A percentile compares a stretch with the other conserved stretches of the same genome.
These are phyloP conservation scores for Fragum sueziense DNA, from an alignment of 2,888 invertebrate genomes.

Conservation along the genomic window DNA sequence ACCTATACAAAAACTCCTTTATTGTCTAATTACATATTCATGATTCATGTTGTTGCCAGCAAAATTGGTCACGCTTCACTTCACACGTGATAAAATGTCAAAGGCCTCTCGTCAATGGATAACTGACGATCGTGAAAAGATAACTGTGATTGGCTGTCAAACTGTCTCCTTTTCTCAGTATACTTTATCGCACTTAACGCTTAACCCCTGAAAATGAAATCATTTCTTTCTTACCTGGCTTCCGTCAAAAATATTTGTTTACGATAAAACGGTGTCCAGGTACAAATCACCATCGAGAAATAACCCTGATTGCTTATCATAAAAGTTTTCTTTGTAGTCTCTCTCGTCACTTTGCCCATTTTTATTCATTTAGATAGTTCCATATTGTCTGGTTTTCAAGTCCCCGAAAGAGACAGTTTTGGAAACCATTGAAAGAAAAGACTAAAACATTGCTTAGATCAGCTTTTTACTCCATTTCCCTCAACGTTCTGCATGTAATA, in stretches of 20 bases:
- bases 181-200: neutral
- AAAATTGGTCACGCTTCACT: conserved; percentile 10
- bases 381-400: neutral
- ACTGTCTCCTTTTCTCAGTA: neutral
- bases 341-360: no score
- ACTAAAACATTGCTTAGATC: neutral
- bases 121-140: neutral
- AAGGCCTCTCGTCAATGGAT: neutral
- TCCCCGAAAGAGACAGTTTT: neutral
- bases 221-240: conserved; percentile 21
- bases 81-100: neutral
- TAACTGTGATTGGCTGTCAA: neutral
- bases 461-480: neutral
- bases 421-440: neutral
- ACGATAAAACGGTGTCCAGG: conserved; percentile 34
- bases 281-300: conserved; percentile 6
- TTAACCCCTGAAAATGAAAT: neutral
- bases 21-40: conserved; percentile 15
- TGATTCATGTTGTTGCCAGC: conserved; percentile 18
- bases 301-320: conserved; percentile 6
- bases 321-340: no score
- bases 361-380: no score
- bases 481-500: neutral
- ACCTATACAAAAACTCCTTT: neutral
- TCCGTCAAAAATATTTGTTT: conserved; percentile 27